These are phyloP conservation scores for Takifugu bimaculatus DNA, from an alignment of 2,113 vertebrate genomes.

Conservation along the genomic window DNA sequence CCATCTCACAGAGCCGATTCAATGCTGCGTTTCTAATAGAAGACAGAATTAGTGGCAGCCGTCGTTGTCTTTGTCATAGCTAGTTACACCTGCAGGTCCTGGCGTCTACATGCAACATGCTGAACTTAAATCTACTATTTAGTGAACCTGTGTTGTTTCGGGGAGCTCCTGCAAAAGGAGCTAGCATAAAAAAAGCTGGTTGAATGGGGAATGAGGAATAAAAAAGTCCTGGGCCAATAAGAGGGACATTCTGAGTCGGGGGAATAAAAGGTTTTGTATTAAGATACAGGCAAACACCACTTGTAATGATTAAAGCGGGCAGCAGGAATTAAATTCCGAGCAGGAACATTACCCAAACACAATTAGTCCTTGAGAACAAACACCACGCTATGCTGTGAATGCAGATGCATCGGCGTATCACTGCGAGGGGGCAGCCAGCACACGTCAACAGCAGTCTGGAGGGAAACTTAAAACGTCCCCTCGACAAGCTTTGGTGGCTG, in stretches of 20 bases:
- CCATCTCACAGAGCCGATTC: too few species aligned
- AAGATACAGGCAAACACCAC: slow-evolving; percentile 67
- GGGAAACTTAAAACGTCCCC: slow-evolving; percentile 14
- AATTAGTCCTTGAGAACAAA: slow-evolving; percentile 76
- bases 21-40: too few species aligned
- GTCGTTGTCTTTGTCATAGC: slow-evolving; percentile 2
- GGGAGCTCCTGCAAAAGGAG: slow-evolving; percentile 32
- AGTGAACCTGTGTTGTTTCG: slow-evolving; percentile 21
- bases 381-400: slow-evolving; percentile 55
- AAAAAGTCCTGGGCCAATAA: slow-evolving; percentile 27
- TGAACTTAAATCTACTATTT: too few species aligned
- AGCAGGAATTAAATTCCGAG: slow-evolving; percentile 72
- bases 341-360: slow-evolving; percentile 73
- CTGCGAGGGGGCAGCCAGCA: slow-evolving; percentile 34
- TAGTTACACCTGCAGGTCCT: too few species aligned
- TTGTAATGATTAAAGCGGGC: slow-evolving; percentile 74
- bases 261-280: slow-evolving; percentile 39
- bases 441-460: slow-evolving; percentile 29
- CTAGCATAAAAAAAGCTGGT: slow-evolving; percentile 27
- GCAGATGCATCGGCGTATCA: slow-evolving; percentile 44
- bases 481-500: slow-evolving; percentile 4
- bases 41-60: too few species aligned
- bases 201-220: slow-evolving; percentile 24
- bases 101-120: too few species aligned
- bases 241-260: slow-evolving; percentile 15